Base-by-base conservation (phyloP, 2,797 vertebrate genomes). In the Diglossa cyanea region DNA sequence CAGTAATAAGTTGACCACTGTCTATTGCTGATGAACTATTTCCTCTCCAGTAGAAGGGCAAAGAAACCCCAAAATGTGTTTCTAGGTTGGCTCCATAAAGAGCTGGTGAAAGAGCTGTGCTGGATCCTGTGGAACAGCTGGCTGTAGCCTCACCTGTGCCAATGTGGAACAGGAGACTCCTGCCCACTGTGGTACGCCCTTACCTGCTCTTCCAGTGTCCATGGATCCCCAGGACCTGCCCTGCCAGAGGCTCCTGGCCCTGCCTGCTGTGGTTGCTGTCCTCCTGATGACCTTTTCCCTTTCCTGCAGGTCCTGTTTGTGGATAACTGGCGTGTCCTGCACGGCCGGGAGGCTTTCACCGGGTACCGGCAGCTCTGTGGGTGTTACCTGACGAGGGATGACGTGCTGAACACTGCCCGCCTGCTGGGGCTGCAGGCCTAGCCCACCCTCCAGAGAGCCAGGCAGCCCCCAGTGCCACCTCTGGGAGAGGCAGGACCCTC, bases 291-390 rank as follows among this genome's bases (percentile, higher is more conserved):
- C 35, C 40, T 54, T 75, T 71, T 62, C 72, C 53, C 37, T 78
- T 6, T 13, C 57, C 88, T 44, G 20, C 93, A 99, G 99, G 99
- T 98, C 7, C 92, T 99, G 83, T 99, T 99, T 80, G 96, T 99
- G 33, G 99, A 99, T 91, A 99, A 99, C 98, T 99, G 99, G 99
- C 98, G 99, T 1, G 98, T 99, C 20, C 96, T 99, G 94, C 99
- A 99, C 1, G 99, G 99, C 11, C 98, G 99, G 73, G 99, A 99
- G 48, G 98, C 99, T 0, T 99, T 99, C 98, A 99, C 98, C 0
- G 99, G 99, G 11, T 97, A 98, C 87, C 98, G 99, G 70, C 98
- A 99, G 92, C 97, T 99, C n/a, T 99, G 99, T 6, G 99, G 99
- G 40, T 99, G 99, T 89, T 99, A 99, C 89, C 97, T 99, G 97